phyloP scores from a whole-genome alignment of 2,797 vertebrate species.

The Dryobates pubescens region DNA sequence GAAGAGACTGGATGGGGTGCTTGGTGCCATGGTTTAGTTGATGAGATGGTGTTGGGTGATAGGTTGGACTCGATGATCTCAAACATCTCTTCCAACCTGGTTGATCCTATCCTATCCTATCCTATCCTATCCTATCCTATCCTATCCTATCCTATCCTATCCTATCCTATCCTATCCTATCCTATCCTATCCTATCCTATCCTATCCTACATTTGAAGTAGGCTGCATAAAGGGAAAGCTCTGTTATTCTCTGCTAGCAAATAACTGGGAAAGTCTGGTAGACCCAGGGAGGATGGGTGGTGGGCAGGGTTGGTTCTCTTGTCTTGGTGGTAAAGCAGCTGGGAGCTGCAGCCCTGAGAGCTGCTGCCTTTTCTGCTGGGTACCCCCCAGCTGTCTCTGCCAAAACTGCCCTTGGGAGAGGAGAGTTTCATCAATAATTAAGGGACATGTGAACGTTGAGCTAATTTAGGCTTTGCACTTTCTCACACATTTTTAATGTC shows the following conservation, averaged over 20 bases:
- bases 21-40: no score
- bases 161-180: no score
- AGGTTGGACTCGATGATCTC: no score
- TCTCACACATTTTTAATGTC: neutral
- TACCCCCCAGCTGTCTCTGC: neutral
- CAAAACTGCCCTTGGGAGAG: neutral
- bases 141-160: no score
- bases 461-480: conserved; percentile 44
- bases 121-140: no score
- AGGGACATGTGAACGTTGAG: neutral
- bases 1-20: no score
- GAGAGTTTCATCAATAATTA: conserved; percentile 29
- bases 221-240: neutral
- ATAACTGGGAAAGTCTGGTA: neutral
- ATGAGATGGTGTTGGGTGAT: no score
- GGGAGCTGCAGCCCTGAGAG: neutral
- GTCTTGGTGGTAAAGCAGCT: neutral
- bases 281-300: neutral
- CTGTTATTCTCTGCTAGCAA: neutral
- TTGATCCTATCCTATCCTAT: no score
- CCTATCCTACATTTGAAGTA: rapidly evolving
- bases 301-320: neutral
- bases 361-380: neutral
- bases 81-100: no score
- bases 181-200: no score